Percentiles rank a stretch among this genome's conserved stretches.
phyloP scores from a whole-genome alignment of 2,888 invertebrate species.

The Cataglyphis livida region DNA sequence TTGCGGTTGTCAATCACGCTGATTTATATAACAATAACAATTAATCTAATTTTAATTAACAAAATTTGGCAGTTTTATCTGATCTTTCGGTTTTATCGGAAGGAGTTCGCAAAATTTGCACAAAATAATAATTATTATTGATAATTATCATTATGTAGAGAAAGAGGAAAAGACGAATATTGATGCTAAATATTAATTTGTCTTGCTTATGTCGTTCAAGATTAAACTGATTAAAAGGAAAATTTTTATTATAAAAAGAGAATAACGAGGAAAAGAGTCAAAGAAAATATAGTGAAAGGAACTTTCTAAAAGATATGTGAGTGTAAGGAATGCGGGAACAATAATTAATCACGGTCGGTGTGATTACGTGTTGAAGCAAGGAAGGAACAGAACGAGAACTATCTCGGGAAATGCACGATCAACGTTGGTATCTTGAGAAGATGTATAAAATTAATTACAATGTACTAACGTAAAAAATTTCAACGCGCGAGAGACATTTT shows the following conservation, averaged over 20 bases:
- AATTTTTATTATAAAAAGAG: neutral
- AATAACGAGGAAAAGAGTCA: neutral
- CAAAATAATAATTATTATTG: neutral
- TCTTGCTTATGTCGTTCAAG: neutral
- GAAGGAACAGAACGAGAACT: conserved; percentile 4
- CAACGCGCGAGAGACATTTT: neutral
- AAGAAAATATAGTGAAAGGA: conserved; percentile 41
- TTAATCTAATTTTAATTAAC: too few species aligned
- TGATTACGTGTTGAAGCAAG: conserved; percentile 11
- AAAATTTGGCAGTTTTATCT: neutral
- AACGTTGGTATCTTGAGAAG: conserved; percentile 6
- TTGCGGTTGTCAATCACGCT: neutral
- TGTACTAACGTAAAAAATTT: conserved; percentile 13
- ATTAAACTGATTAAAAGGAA: conserved; percentile 10
- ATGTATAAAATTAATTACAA: conserved; percentile 20
- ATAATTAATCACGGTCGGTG: conserved; percentile 37
- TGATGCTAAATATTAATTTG: neutral
- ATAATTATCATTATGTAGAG: neutral
- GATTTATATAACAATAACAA: neutral
- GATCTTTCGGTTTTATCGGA: neutral
- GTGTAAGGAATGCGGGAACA: conserved; percentile 5
- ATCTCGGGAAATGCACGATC: conserved; percentile 15
- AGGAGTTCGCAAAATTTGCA: neutral
- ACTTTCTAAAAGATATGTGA: conserved; percentile 29
- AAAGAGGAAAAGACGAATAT: neutral